Evolutionary conservation across 2,113 vertebrate species (phyloP).

Genomic region (Amphiprion percula): DNA sequence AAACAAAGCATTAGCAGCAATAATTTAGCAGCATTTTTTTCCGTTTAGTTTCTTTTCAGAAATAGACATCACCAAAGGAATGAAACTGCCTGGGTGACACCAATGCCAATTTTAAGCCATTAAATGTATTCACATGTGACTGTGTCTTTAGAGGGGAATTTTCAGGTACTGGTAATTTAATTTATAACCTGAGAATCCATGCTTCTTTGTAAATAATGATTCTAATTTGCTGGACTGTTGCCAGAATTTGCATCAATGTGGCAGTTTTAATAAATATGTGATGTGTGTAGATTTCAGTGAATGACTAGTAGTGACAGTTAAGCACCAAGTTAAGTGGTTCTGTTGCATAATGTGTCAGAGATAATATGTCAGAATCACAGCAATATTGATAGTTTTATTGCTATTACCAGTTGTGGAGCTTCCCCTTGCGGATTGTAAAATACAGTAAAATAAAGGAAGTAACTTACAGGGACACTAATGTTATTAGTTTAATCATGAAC

Average conservation of each 20-base stretch:
- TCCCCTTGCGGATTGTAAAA: background rate
- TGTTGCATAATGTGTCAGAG: background rate
- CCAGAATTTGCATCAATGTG: slow-evolving; percentile 11
- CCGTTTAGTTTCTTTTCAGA: too few species aligned
- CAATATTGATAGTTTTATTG: too few species aligned
- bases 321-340: slow-evolving; percentile 1
- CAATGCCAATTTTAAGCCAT: background rate
- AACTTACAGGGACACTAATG: background rate
- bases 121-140: background rate
- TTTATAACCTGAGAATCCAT: background rate
- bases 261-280: slow-evolving; percentile 27
- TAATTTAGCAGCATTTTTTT: background rate
- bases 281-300: slow-evolving; percentile 24
- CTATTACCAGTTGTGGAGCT: background rate
- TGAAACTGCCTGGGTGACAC: background rate
- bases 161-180: slow-evolving; percentile 3
- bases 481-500: background rate
- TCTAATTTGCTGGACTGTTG: slow-evolving; percentile 13
- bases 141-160: background rate
- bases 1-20: slow-evolving; percentile 6
- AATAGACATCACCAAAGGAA: background rate
- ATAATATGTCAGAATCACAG: background rate
- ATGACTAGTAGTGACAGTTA: background rate
- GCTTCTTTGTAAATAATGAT: slow-evolving; percentile 13
- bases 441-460: background rate